Evolutionary conservation across 1,140 invertebrate genomes (phyloP).

Genomic region (Metopolophium dirhodum): DNA sequence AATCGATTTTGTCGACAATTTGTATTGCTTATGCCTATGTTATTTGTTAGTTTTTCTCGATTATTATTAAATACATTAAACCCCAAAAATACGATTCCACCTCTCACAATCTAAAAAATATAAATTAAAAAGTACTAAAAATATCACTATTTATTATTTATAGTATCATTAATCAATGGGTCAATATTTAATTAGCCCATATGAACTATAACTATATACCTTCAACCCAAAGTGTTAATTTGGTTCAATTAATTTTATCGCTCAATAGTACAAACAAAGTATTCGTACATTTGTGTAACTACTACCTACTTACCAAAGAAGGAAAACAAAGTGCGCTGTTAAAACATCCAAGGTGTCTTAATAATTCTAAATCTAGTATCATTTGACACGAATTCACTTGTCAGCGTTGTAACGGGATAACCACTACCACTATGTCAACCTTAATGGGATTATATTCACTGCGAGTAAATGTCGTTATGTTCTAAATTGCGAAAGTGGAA

Average conservation of each 20-base stretch:
- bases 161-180: not conserved
- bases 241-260: not conserved
- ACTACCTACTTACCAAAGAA: not conserved
- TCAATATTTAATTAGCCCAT: not conserved
- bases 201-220: not conserved
- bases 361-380: constrained; percentile 23
- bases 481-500: not conserved
- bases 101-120: not conserved
- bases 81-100: not conserved
- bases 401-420: not conserved
- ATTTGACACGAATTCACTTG: constrained; percentile 35
- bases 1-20: too few relatives aligned
- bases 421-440: not conserved
- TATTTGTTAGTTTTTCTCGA: not conserved
- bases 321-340: not conserved
- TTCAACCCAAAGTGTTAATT: not conserved
- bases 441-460: constrained; percentile 28
- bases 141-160: not conserved
- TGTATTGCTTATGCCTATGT: not conserved
- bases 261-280: not conserved
- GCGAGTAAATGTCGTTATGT: not conserved
- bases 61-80: too few relatives aligned
- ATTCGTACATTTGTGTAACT: not conserved
- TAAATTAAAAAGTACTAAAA: not conserved
- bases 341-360: not conserved